Evolutionary conservation across 1,140 invertebrate genomes (phyloP).

Genomic region (Diachasmimorpha longicaudata): DNA sequence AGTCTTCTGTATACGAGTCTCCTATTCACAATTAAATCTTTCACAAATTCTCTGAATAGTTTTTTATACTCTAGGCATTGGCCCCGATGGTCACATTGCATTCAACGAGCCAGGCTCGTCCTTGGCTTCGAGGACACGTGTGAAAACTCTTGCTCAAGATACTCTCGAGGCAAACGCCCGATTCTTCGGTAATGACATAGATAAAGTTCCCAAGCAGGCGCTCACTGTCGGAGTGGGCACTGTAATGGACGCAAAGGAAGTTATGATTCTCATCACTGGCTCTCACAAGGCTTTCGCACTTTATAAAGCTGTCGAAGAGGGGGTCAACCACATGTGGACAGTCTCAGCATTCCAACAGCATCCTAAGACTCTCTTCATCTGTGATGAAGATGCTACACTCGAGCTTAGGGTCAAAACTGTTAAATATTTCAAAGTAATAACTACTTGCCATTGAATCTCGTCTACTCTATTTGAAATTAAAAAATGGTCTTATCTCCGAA

Average conservation of each 20-base stretch:
- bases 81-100: conserved; percentile 99
- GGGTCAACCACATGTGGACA: conserved; percentile 99
- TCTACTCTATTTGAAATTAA: background rate
- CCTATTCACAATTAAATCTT: no score
- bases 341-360: conserved; percentile 98
- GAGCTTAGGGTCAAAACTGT: conserved; percentile 98
- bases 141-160: conserved; percentile 96
- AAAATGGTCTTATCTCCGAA: no score
- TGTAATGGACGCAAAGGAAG: conserved; percentile 98
- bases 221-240: conserved; percentile 98
- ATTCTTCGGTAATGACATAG: conserved; percentile 95
- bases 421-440: conserved; percentile 95
- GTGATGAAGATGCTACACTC: conserved; percentile 97
- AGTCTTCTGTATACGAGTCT: no score
- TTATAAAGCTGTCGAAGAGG: conserved; percentile 95
- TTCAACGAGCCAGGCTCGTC: conserved; percentile 98
- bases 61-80: conserved; percentile 74
- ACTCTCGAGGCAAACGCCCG: conserved; percentile 96
- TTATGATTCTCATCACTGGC: conserved; percentile 98
- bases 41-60: background rate
- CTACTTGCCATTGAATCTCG: conserved; percentile 21
- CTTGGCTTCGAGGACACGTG: conserved; percentile 89
- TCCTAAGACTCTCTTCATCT: conserved; percentile 88
- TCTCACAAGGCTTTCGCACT: conserved; percentile 95
- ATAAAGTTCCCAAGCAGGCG: conserved; percentile 90